Evolutionary conservation across 2,113 vertebrate species (phyloP).

Genomic region (mouse (Mus musculus)): GRCm39 chr12:8172501-8173000

Average conservation of each 20-base stretch:
- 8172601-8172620: background rate
- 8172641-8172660: background rate
- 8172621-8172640: background rate
- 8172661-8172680: background rate
- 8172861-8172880: background rate
- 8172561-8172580: too few relatives aligned
- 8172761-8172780: too few relatives aligned
- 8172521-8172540: too few relatives aligned
- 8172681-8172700: background rate
- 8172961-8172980: background rate
- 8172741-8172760: background rate
- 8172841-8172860: background rate
- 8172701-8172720: background rate
- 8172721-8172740: background rate
- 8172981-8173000: background rate
- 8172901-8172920: background rate
- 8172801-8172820: background rate
- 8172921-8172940: background rate
- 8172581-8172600: background rate
- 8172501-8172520: too few relatives aligned
- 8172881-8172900: background rate
- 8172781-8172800: background rate
- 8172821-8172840: background rate
- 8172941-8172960: background rate
- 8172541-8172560: too few relatives aligned